Conservation (phyloP, 2,797 vertebrate species). For the Pelobates cultripes region DNA sequence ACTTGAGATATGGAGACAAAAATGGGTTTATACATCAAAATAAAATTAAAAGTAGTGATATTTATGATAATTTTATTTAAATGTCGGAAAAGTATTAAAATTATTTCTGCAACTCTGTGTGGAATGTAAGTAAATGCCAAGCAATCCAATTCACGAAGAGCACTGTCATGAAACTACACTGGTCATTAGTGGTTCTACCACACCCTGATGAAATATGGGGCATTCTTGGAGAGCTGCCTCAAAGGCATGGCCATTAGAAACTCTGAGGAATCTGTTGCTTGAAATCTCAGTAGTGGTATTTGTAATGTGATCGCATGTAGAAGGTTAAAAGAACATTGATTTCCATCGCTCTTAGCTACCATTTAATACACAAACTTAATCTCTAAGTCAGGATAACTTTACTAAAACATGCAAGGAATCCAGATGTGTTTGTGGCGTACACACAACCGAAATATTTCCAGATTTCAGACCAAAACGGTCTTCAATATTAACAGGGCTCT, state of each 20-base stretch:
- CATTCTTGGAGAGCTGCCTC: conserved; percentile 67
- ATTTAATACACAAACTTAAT: conserved; percentile 48
- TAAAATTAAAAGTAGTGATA: not conserved
- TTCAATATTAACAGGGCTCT: too few species aligned
- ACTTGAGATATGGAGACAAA: too few species aligned
- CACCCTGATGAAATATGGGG: conserved; percentile 72
- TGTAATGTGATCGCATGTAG: conserved; percentile 59
- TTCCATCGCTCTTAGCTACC: conserved; percentile 53
- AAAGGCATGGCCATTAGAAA: conserved; percentile 68
- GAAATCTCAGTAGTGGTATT: conserved; percentile 58
- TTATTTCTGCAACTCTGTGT: conserved; percentile 41
- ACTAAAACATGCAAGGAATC: conserved; percentile 1
- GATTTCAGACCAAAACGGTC: too few species aligned
- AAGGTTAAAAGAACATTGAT: conserved; percentile 39
- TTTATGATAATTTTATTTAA: not conserved
- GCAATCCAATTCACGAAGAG: conserved; percentile 60
- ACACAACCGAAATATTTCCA: too few species aligned
- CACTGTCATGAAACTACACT: conserved; percentile 66
- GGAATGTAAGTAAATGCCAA: conserved; percentile 65
- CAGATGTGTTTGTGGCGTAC: not conserved
- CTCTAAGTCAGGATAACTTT: conserved; percentile 13
- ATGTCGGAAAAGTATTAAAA: not conserved
- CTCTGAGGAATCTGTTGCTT: conserved; percentile 62
- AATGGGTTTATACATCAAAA: not conserved
- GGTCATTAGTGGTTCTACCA: conserved; percentile 66